These are phyloP conservation scores for Ranitomeya imitator DNA, from an alignment of 2,113 vertebrate genomes.

Conservation along the genomic window DNA sequence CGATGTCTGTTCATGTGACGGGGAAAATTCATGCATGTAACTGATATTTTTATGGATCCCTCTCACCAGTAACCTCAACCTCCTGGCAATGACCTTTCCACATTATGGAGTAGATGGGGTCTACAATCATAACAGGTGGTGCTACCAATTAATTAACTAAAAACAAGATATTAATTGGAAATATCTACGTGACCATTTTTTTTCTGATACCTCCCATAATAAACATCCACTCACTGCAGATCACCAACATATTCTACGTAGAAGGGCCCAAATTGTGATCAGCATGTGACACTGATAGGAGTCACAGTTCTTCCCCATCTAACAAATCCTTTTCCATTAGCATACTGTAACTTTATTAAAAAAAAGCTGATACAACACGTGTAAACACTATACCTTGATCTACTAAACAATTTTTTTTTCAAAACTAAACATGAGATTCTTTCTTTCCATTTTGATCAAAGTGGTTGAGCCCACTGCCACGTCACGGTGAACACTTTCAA, in stretches of 20 bases:
- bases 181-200: neutral
- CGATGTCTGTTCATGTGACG: neutral
- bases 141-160: neutral
- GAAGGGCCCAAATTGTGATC: neutral
- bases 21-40: slow-evolving; percentile 11
- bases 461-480: too few species aligned
- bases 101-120: too few species aligned
- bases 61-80: neutral
- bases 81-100: neutral
- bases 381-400: too few species aligned
- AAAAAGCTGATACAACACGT: too few species aligned
- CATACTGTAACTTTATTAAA: too few species aligned
- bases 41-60: neutral
- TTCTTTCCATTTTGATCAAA: too few species aligned
- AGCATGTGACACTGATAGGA: neutral
- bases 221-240: neutral
- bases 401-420: too few species aligned
- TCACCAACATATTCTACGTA: neutral
- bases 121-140: neutral
- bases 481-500: too few species aligned
- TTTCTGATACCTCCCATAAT: neutral
- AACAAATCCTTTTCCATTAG: too few species aligned
- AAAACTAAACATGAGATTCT: too few species aligned
- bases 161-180: neutral
- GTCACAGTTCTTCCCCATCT: too few species aligned